Base-by-base conservation (phyloP, 2,888 invertebrate species). In the Athalia rosae region DNA sequence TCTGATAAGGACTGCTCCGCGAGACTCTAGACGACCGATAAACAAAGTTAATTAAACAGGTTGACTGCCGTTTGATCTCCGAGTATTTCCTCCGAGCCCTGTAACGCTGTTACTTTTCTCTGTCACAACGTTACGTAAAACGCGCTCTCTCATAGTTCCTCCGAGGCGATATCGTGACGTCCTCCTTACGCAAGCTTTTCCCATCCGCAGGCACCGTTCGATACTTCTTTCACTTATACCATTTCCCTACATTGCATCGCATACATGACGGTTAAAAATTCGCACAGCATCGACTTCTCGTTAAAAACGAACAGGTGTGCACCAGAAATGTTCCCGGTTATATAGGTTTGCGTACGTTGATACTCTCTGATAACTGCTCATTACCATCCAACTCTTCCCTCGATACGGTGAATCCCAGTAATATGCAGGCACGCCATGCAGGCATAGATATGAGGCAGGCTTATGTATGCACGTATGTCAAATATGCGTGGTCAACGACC, bases 31-130 rank as follows among this genome's bases (percentile, higher is more conserved):
- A 76, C 61, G 77, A 47, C 61, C 76, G 61, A 77, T 66, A 80
- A 81, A 79, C 79, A 77, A 77, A 81, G 80, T 82, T 83, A 84
- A 83, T 84, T 82, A 81, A 59, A 77, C 77, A 78, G 79, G 80
- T 82, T 82, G 80, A 81, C 81, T 81, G 79, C 76, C 80, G 77
- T 80, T 81, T 79, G 79, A 82, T 80, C 80, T 73, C 59, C 78
- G 79, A 61, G 41, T 47, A 50, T 73, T 67, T 47, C 63, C 73
- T 64, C 50, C 64, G 28, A 15, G 58, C 59, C 67, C 56, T 76
- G 48, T 67, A 45, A 11, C 28, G 53, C 50, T 45, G 43, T 56
- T 53, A 43, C 45, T 47, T 8, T 15, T 6, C 77, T 11, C 7
- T 62, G 48, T 62, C 48, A 45, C 71, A 6, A 69, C 13, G 28